Base-by-base conservation (phyloP, 1,140 invertebrate genomes). In the Zeugodacus cucurbitae region DNA sequence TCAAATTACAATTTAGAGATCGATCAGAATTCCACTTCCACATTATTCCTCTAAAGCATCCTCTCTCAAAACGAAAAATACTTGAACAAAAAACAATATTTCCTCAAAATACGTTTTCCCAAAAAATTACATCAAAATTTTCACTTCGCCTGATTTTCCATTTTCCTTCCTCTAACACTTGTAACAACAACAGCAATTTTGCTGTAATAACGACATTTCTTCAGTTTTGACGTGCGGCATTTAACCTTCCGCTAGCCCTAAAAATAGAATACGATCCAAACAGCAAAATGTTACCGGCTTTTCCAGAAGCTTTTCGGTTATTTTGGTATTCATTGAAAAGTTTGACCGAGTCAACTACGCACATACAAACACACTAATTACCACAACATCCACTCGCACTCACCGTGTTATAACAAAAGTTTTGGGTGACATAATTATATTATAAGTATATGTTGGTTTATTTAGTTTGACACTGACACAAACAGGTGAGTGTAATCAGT, bases 291-390 rank as follows among this genome's bases (percentile, higher is more conserved):
- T 82, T 82, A 1, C 11, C 67, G 7, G 34, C 22, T 74, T 74
- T 74, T 32, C 14, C 67, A 74, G 41, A 74, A 74, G 34, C 17
- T 74, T 74, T 37, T 37, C 67, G 67, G 11, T 82, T 82, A 82
- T 54, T 82, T 82, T 82, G 74, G n/a, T 44, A 82, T 44, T 48
- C 74, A 82, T 82, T 82, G 37, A 48, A 82, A 82, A 82, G 26
- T 82, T 82, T 82, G n/a, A 82, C 74, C 74, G 67, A 74, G 67
- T 74, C 32, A 41, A 14, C 67, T 37, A 20, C 58, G 11, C 20
- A 57, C 59, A 70, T 7, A 70, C 29, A 70, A 2, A 70, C 10
- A 37, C 0, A 70, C 64, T 32, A 70, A 5, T 62, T 62, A 4
- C 48, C 14, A 0, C 62, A 67, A 34, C 62, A 20, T 14, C 59